Conservation (phyloP, 2,888 invertebrate genomes). For the Calliphora vomitoria region DNA sequence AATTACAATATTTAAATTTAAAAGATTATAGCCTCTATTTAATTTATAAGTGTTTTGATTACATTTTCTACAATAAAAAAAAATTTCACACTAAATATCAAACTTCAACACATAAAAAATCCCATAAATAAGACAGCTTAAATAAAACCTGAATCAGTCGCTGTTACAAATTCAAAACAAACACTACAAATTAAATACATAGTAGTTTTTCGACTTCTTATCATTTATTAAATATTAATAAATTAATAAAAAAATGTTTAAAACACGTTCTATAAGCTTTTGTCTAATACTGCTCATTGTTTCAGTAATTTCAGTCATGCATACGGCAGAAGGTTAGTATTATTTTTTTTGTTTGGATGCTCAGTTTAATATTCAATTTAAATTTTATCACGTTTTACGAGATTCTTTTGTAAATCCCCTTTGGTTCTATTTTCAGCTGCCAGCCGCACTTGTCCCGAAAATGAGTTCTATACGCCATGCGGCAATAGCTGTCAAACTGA, state of each 20-base stretch:
- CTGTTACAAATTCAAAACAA: not conserved
- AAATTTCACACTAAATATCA: not conserved
- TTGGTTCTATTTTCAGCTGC: not conserved
- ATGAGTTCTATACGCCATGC: slow-evolving; percentile 78
- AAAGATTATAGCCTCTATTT: too few relatives aligned
- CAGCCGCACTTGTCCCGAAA: slow-evolving; percentile 72
- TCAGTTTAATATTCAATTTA: not conserved
- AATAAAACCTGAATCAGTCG: not conserved
- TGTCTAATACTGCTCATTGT: slow-evolving; percentile 1
- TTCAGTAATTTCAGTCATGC: slow-evolving; percentile 11
- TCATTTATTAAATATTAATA: not conserved
- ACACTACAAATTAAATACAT: not conserved
- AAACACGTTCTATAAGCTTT: slow-evolving; percentile 10
- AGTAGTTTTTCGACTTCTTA: too few relatives aligned
- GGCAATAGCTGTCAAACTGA: slow-evolving; percentile 80
- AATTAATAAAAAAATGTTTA: slow-evolving; percentile 19
- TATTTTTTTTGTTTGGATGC: not conserved
- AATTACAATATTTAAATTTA: too few relatives aligned
- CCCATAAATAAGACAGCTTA: not conserved
- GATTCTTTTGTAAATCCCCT: not conserved
- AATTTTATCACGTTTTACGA: slow-evolving; percentile 1
- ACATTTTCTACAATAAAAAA: too few relatives aligned
- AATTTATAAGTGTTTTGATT: too few relatives aligned
- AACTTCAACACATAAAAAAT: not conserved
- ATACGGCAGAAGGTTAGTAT: slow-evolving; percentile 41